phyloP scores from a whole-genome alignment of 2,888 invertebrate species.

The Dendrolimus houi region DNA sequence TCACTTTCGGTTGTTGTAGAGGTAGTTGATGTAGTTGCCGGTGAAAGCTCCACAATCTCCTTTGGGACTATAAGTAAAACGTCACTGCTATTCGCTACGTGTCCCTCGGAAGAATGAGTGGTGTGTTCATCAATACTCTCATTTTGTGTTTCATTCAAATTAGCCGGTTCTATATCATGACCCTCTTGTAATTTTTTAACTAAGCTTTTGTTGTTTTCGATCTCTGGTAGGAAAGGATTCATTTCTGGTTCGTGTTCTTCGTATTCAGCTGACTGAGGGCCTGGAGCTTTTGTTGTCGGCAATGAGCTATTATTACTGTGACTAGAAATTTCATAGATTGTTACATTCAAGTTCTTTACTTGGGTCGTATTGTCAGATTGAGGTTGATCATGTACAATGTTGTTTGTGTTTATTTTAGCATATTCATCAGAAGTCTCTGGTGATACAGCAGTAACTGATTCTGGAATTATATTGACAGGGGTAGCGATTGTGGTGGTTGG shows the following conservation, averaged over 20 bases:
- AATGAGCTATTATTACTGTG: slow-evolving; percentile 36
- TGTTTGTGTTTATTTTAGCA: slow-evolving; percentile 5
- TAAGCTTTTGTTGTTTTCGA: slow-evolving; percentile 77
- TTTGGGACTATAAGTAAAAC: slow-evolving; percentile 10
- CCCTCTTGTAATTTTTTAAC: slow-evolving; percentile 77
- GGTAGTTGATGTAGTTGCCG: slow-evolving; percentile 12
- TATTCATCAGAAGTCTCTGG: slow-evolving; percentile 7
- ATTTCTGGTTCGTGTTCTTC: slow-evolving; percentile 73
- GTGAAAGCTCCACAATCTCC: slow-evolving; percentile 7
- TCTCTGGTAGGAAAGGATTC: slow-evolving; percentile 81
- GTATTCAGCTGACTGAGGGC: slow-evolving; percentile 43
- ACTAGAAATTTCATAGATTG: slow-evolving; percentile 61
- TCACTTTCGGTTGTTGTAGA: slow-evolving; percentile 21
- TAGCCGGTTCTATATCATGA: slow-evolving; percentile 59
- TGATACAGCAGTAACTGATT: background rate
- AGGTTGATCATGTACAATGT: slow-evolving; percentile 9
- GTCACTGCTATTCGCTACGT: slow-evolving; percentile 7
- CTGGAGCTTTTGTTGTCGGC: slow-evolving; percentile 28
- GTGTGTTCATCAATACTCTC: slow-evolving; percentile 50
- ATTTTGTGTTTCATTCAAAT: slow-evolving; percentile 60
- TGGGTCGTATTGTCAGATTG: slow-evolving; percentile 32
- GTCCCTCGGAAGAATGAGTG: slow-evolving; percentile 18
- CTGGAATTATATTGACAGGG: slow-evolving; percentile 5
- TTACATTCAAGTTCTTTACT: slow-evolving; percentile 54
- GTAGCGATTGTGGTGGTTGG: slow-evolving; percentile 12